A percentile compares a stretch with the other conserved stretches of the same genome.
Evolutionary conservation across 35 echinoderm and acorn worm species (phyloP).

Genomic region (Apostichopus japonicus): DNA sequence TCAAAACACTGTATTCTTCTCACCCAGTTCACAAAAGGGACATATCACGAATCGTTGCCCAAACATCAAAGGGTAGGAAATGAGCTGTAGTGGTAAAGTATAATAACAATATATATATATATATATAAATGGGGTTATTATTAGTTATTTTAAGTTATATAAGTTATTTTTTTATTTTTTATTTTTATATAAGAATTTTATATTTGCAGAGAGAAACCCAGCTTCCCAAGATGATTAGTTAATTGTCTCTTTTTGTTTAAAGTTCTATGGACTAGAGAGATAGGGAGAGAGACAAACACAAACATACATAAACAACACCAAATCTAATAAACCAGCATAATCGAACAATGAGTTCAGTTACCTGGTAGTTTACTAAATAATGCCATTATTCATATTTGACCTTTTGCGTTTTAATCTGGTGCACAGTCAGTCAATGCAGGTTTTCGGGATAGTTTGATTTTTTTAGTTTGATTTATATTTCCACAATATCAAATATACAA

Average conservation of each 20-base stretch:
- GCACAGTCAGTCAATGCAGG: too few relatives aligned
- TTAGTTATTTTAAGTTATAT: background rate
- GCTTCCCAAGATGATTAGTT: background rate
- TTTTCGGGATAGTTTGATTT: too few relatives aligned
- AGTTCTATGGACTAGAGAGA: background rate
- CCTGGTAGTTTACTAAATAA: background rate
- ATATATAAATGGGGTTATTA: background rate
- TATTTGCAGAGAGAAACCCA: background rate
- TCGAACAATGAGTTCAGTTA: conserved; percentile 19
- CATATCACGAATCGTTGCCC: background rate
- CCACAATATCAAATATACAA: too few relatives aligned
- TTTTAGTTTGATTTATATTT: too few relatives aligned
- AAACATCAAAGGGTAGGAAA: background rate
- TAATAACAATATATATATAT: background rate
- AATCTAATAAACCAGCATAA: background rate
- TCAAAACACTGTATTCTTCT: too few relatives aligned
- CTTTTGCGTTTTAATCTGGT: too few relatives aligned
- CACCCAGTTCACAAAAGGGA: background rate
- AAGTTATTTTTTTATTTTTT: background rate
- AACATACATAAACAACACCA: background rate
- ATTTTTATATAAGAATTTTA: background rate
- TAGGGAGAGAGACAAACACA: too few relatives aligned
- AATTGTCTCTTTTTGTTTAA: background rate
- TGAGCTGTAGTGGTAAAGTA: conserved; percentile 21
- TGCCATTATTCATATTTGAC: too few relatives aligned